Base-by-base conservation (phyloP, 2,113 vertebrate species). In the Trichomycterus rosablanca region DNA sequence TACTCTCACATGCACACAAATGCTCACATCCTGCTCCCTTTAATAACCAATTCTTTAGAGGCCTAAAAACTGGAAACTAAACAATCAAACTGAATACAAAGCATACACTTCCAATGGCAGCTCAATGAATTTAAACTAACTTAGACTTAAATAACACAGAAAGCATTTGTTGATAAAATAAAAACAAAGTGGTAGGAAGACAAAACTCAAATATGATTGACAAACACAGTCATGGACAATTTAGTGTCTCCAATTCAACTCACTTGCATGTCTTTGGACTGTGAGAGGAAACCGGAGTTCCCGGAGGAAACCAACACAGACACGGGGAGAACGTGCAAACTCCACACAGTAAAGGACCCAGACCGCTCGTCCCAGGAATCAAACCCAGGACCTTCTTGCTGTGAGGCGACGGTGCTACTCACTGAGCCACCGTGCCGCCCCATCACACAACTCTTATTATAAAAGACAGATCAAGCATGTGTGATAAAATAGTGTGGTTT, bases 61-160 rank as follows among this genome's bases (percentile, higher is more conserved):
- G 69, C 70, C 40, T 51, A 74, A 72, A 78, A 74, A 70, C 61
- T 26, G 67, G 68, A 63, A 79, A 64, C 74, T 44, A 19, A 63
- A 53, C 37, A 77, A 78, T 74, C 75, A 67, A 30, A 7, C 7
- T 4, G 26, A 71, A 82, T 56, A 59, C 78, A 74, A 61, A 60
- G 72, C 71, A 84, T 77, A 83, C 82, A 76, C 61, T 63, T 60
- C 54, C 28, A 46, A 45, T 16, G 37, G 30, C 26, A n/a, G 7
- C 23, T 54, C 42, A 19, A 19, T 37, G 30, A 19, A 55, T 24
- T 55, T 35, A 15, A 56, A 55, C 19, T 56, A 56, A 56, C 42
- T 56, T 5, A 22, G 10, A 9, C 48, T 16, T 5, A 28, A 63
- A 52, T 18, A 45, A 18, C 6, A 28, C 30, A 5, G 30, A 32